phyloP scores from a whole-genome alignment of 2,797 vertebrate genomes.

The Anniella stebbinsi region DNA sequence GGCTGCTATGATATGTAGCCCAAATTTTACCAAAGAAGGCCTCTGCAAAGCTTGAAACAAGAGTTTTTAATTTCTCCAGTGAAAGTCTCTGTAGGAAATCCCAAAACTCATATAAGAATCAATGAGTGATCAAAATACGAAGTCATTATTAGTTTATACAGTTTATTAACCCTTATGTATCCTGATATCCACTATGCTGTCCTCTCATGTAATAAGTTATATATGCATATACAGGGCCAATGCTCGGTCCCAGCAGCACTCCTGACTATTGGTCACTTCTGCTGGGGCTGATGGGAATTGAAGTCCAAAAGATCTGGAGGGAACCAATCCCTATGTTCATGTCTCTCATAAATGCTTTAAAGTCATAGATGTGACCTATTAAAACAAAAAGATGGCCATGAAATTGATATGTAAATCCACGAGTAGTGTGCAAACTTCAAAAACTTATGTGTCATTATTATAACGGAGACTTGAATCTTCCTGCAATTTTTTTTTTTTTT shows the following conservation, averaged over 20 bases:
- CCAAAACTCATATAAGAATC: background rate
- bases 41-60: background rate
- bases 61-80: background rate
- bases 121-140: background rate
- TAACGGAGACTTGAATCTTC: slow-evolving; percentile 1
- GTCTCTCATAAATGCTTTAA: background rate
- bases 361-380: background rate
- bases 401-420: background rate
- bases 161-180: background rate
- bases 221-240: background rate
- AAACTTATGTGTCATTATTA: background rate
- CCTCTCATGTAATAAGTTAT: background rate
- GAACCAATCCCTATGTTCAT: background rate
- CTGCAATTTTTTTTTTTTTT: background rate
- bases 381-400: background rate
- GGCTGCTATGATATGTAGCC: too few relatives aligned
- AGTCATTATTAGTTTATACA: background rate
- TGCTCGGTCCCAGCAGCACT: too few relatives aligned
- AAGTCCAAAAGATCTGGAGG: too few relatives aligned
- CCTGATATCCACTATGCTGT: background rate
- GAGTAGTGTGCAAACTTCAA: background rate
- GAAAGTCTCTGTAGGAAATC: background rate
- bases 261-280: too few relatives aligned
- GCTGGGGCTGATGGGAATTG: too few relatives aligned
- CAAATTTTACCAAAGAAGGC: background rate